Evolutionary conservation across 2,797 vertebrate species (phyloP), one percentile per base, ranked within the genome.

Genomic region (Rousettus madagascariensis): DNA sequence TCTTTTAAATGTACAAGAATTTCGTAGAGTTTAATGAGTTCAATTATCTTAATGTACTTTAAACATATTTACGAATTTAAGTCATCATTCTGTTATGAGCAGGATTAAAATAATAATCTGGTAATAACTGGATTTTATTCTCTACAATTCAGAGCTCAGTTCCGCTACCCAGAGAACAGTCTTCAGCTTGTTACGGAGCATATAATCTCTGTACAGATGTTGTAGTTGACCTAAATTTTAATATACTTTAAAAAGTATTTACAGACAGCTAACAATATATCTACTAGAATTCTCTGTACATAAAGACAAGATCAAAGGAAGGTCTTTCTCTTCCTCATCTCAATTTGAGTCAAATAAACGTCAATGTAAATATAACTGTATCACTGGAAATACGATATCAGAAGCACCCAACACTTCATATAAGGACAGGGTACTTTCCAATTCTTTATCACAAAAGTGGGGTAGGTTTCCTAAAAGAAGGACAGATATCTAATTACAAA

Each of bases 21-120:
- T 51, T 92, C 63, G 13, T 13, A 80, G 19, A 84, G 36, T 75
- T 87, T 49, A 87, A 33, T 63, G 28, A 92, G 24, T 36, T 72
- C 49, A 43, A 66, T 72, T 80, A 61, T 53, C 49, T 87, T 85
- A 74, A 68, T 36, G 33, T 68, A 88, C 71, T 72, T 49, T 68
- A 87, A 79, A 59, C 33, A 53, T 80, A 33, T 24, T 75, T 66
- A 13, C 26, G 86, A 38, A 24, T 49, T 8, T 61, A 61, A 61
- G 38, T 61, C 55, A 61, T 61, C 8, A 63, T 78, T 82, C 63
- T 90, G n/a, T 83, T 83, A 61, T 16, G 65, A 80, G 9, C 66
- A 82, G 38, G 8, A 89, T 55, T 92, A 89, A 79, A 92, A 68
- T 80, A 78, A 88, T 66, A 59, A 74, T 30, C 51, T 82, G n/a